Percentiles rank a stretch among this genome's conserved stretches.
Evolutionary conservation across 2,797 vertebrate species (phyloP).

Genomic region (Australoheros facetus): DNA sequence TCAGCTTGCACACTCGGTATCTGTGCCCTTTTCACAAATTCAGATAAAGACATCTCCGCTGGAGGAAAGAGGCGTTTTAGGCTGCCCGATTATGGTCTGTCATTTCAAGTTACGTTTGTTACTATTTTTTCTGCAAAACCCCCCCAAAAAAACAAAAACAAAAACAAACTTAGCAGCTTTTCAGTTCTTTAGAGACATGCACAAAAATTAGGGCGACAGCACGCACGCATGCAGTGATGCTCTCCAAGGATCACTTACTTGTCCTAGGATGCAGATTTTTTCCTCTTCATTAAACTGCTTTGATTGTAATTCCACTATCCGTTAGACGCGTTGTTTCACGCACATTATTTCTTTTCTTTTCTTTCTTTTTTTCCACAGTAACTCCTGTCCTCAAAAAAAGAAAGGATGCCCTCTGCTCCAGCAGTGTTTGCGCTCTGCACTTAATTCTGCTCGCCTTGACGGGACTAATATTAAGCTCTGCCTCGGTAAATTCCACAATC

Average conservation of each 20-base stretch:
- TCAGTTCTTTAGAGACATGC: neutral
- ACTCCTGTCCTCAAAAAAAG: conserved; percentile 39
- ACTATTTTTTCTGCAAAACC: neutral
- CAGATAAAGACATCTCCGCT: neutral
- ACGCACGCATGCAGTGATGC: neutral
- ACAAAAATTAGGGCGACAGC: neutral
- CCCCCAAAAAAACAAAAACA: too few relatives aligned
- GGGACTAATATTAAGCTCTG: conserved; percentile 9
- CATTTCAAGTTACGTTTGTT: conserved; percentile 9
- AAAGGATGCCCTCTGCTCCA: conserved; percentile 38
- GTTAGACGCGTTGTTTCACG: neutral
- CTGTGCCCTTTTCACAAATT: neutral
- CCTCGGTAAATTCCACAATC: conserved; percentile 66
- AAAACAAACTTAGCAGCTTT: conserved; percentile 24
- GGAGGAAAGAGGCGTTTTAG: neutral
- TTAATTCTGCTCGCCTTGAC: conserved; percentile 46
- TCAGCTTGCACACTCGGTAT: conserved; percentile 16
- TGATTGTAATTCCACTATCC: conserved; percentile 68
- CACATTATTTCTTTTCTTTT: conserved; percentile 45
- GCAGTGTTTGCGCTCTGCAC: conserved; percentile 34
- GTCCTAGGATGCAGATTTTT: conserved; percentile 48
- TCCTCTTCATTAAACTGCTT: conserved; percentile 74
- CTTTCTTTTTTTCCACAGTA: conserved; percentile 21
- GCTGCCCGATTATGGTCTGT: neutral
- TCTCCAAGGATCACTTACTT: conserved; percentile 63